phyloP scores from a whole-genome alignment of 2,888 invertebrate genomes.

The Myopa tessellatipennis region DNA sequence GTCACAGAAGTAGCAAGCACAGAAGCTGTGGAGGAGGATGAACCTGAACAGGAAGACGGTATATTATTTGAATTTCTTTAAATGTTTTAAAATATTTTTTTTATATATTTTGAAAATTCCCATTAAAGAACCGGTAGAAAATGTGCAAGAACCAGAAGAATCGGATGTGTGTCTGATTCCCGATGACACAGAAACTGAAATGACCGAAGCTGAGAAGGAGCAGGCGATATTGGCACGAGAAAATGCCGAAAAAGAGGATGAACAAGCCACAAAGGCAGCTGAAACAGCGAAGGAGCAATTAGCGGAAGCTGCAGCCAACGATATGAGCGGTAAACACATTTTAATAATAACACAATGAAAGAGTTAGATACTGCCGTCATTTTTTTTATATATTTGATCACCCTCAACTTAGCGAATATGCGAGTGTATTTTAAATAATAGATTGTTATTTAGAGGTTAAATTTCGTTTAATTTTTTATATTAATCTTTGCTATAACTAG shows the following conservation, averaged over 20 bases:
- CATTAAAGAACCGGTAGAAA: slow-evolving; percentile 68
- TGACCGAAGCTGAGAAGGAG: slow-evolving; percentile 77
- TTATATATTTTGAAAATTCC: neutral
- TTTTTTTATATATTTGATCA: too few relatives aligned
- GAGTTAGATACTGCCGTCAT: too few relatives aligned
- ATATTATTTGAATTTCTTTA: neutral
- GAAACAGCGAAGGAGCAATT: slow-evolving; percentile 47
- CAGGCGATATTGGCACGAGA: slow-evolving; percentile 69
- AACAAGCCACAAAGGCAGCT: slow-evolving; percentile 44
- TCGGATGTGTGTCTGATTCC: slow-evolving; percentile 78
- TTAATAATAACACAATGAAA: neutral
- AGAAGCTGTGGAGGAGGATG: slow-evolving; percentile 43
- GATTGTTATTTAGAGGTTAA: too few relatives aligned
- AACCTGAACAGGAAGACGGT: slow-evolving; percentile 56
- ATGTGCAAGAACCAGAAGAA: slow-evolving; percentile 71
- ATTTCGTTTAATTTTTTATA: neutral
- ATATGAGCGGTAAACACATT: slow-evolving; percentile 51
- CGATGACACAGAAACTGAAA: slow-evolving; percentile 74
- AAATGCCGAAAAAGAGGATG: slow-evolving; percentile 63
- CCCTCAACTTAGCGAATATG: too few relatives aligned
- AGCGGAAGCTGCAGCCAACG: slow-evolving; percentile 42
- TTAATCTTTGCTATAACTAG: neutral
- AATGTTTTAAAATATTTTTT: neutral
- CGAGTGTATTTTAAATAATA: too few relatives aligned
- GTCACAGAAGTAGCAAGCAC: slow-evolving; percentile 38